A percentile compares a stretch with the other conserved stretches of the same genome.
Conservation (phyloP, 2,888 invertebrate species). For the Acanthosepion lycidas region DNA sequence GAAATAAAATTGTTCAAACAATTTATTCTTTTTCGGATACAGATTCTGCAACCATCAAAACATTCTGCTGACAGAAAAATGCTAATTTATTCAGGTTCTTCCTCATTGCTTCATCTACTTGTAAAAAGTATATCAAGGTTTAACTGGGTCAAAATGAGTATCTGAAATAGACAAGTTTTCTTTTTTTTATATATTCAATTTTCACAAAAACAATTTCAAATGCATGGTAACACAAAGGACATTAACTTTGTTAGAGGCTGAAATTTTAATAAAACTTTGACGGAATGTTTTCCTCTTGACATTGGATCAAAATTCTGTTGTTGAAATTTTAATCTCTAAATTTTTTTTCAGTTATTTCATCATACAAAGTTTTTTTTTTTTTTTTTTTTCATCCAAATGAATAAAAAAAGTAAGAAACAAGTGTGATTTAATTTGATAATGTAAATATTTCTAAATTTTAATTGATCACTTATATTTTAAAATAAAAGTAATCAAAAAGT, state of each 20-base stretch:
- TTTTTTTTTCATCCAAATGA: too few species aligned
- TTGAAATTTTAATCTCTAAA: too few species aligned
- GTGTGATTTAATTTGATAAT: too few species aligned
- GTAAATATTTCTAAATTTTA: too few species aligned
- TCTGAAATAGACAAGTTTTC: not conserved
- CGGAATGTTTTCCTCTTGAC: not conserved
- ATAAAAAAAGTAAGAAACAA: too few species aligned
- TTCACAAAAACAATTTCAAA: not conserved
- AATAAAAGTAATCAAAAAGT: too few species aligned
- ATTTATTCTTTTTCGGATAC: not conserved
- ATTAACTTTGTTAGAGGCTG: not conserved
- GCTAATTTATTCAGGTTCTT: not conserved
- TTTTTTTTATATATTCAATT: too few species aligned
- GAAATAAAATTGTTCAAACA: not conserved
- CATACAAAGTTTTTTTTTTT: too few species aligned
- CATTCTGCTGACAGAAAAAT: not conserved
- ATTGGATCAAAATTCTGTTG: too few species aligned
- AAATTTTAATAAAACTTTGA: not conserved
- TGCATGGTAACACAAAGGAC: not conserved
- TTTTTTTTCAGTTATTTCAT: too few species aligned
- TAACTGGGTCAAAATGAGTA: conserved; percentile 37
- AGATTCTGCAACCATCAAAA: not conserved
- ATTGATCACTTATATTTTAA: too few species aligned
- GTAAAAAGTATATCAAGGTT: not conserved
- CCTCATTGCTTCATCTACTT: not conserved